Evolutionary conservation across 2,113 vertebrate species (phyloP).

Genomic region (Amphiprion percula): DNA sequence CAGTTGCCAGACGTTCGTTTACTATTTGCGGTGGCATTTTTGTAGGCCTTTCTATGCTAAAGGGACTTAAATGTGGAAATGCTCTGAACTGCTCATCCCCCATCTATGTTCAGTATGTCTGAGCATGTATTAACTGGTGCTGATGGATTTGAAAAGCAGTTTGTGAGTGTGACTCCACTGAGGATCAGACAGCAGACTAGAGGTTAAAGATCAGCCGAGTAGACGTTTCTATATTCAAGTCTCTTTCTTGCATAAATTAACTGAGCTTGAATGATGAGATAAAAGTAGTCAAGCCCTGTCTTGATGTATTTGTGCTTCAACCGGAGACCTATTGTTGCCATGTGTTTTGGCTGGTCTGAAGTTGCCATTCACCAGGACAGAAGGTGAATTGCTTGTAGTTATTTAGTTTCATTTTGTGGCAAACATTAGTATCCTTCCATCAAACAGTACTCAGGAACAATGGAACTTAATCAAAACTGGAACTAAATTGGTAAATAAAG

Average conservation of each 20-base stretch:
- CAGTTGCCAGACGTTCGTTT: constrained; percentile 44
- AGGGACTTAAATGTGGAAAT: constrained; percentile 43
- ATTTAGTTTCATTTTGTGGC: constrained; percentile 14
- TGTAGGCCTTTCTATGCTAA: constrained; percentile 30
- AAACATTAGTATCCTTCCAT: background rate
- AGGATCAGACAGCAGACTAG: constrained; percentile 52
- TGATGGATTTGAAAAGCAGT: constrained; percentile 66
- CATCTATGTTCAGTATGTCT: constrained; percentile 53
- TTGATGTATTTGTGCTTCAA: constrained; percentile 9
- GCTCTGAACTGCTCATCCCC: constrained; percentile 30
- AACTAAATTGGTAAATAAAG: background rate
- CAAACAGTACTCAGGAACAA: background rate
- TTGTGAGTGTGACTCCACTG: constrained; percentile 42
- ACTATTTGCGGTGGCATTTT: constrained; percentile 48
- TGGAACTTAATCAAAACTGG: background rate
- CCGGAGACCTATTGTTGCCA: background rate
- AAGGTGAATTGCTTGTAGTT: constrained; percentile 9
- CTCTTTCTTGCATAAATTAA: constrained; percentile 35
- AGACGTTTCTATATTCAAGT: constrained; percentile 24
- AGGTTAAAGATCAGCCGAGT: constrained; percentile 58
- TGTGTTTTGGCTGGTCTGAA: constrained; percentile 22
- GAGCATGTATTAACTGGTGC: constrained; percentile 55
- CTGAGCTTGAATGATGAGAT: constrained; percentile 54
- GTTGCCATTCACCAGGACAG: constrained; percentile 8
- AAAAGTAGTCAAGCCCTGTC: constrained; percentile 39